Percentiles rank a stretch among this genome's conserved stretches.
Evolutionary conservation across 1,140 invertebrate species (phyloP).

Genomic region (Caenorhabditis inopinata): DNA sequence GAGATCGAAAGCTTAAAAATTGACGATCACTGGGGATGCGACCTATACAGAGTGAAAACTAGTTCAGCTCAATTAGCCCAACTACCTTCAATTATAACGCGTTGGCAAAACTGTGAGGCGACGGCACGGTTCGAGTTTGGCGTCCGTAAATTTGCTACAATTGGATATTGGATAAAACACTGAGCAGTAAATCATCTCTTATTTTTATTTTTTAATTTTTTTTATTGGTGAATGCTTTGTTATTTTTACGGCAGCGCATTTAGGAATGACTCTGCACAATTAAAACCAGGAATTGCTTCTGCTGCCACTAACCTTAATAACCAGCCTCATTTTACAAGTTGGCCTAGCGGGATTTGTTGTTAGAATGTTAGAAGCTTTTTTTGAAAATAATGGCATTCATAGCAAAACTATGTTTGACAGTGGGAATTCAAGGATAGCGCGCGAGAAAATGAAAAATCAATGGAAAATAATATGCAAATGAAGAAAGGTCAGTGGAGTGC

Average conservation of each 20-base stretch:
- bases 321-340: no score
- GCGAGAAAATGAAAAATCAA: neutral
- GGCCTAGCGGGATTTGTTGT: neutral
- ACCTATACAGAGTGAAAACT: neutral
- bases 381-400: neutral
- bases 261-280: neutral
- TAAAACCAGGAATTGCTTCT: neutral
- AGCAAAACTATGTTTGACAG: neutral
- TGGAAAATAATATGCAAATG: neutral
- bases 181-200: slow-evolving; percentile 8
- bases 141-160: neutral
- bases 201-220: neutral
- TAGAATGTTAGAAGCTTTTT: no score
- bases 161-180: neutral
- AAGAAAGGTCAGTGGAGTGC: neutral
- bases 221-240: neutral
- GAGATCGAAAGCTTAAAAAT: neutral
- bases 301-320: no score
- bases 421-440: no score
- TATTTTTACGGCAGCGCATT: slow-evolving; percentile 24
- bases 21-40: neutral
- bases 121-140: neutral
- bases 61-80: slow-evolving; percentile 21
- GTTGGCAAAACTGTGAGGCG: slow-evolving; percentile 2
- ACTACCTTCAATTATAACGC: neutral